Conservation (phyloP, 2,888 invertebrate genomes). For the Reticulitermes lucifugus region DNA sequence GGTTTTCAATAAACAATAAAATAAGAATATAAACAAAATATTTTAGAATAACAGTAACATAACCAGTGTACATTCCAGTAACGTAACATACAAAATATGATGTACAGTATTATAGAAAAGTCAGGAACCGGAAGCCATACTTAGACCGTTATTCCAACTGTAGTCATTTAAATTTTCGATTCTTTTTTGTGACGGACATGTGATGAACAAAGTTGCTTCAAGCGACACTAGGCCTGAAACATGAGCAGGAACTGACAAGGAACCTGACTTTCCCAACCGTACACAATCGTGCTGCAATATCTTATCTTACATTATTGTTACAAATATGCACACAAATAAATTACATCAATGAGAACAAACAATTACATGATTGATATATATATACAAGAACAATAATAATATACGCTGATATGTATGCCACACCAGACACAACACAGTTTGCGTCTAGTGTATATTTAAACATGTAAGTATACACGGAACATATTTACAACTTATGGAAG, state of each 20-base stretch:
- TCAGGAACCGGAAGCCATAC: background rate
- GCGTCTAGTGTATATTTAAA: background rate
- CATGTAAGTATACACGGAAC: background rate
- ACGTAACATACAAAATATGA: background rate
- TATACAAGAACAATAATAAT: background rate
- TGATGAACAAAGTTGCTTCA: background rate
- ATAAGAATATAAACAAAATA: slow-evolving; percentile 62
- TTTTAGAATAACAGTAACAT: slow-evolving; percentile 53
- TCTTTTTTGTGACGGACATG: background rate
- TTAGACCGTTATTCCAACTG: background rate
- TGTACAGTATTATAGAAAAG: slow-evolving; percentile 21
- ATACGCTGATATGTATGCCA: slow-evolving; percentile 28
- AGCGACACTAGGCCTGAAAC: background rate
- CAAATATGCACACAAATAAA: slow-evolving; percentile 16
- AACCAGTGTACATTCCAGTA: background rate
- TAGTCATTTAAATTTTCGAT: background rate
- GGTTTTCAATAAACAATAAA: slow-evolving; percentile 52
- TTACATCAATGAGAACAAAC: background rate
- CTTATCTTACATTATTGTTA: background rate
- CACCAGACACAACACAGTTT: background rate
- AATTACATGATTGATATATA: slow-evolving; percentile 5
- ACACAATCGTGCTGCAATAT: background rate
- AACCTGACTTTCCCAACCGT: slow-evolving; percentile 17
- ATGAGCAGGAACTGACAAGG: background rate
- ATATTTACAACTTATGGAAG: background rate